Evolutionary conservation across 2,797 vertebrate species (phyloP), one percentile per base, ranked within the genome.

Genomic region (Euphonia xanthogaster): DNA sequence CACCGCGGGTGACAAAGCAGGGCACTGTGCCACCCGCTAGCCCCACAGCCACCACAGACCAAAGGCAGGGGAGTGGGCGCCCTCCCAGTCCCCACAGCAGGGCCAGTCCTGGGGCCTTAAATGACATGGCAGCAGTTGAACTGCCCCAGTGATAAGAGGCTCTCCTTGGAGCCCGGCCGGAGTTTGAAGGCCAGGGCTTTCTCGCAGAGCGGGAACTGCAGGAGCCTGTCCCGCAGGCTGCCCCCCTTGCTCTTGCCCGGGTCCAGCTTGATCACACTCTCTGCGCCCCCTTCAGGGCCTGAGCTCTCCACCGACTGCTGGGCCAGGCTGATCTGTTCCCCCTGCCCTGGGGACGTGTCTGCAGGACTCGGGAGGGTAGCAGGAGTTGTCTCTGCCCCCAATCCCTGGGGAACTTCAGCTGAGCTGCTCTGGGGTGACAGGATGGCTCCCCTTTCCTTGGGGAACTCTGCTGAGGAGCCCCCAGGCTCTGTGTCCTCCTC

Each of bases 91-190:
- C 39, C 78, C 22, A 4, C 33, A 5, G 44, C 0, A 0, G 37
- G 67, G 28, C 48, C 2, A 4, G 53, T 60, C 45, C 68, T 1
- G 0, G 51, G 50, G 15, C 33, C 27, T 70, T 97, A 99, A 35
- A 99, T 98, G 90, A 99, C 98, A 0, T 98, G 98, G 96, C 99
- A 99, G 96, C 99, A 99, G 98, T 99, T 99, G 97, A 99, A 99
- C 98, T 99, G 99, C 37, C 98, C 98, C 86, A 99, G 97, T 2
- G 99, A 98, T 47, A 99, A 97, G 55, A 99, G 98, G 94, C 98
- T 98, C 94, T 98, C 98, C 94, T 99, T 98, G 96, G 98, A 98
- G 94, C 98, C 96, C 3, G 98, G 97, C 7, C 98, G 98, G 7
- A 99, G 97, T 94, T 98, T 98, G 95, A 99, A 98, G 89, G 99